Evolutionary conservation across 2,888 invertebrate species (phyloP), one percentile per base, ranked within the genome.

Genomic region (Lepidocyrtinus sp.): DNA sequence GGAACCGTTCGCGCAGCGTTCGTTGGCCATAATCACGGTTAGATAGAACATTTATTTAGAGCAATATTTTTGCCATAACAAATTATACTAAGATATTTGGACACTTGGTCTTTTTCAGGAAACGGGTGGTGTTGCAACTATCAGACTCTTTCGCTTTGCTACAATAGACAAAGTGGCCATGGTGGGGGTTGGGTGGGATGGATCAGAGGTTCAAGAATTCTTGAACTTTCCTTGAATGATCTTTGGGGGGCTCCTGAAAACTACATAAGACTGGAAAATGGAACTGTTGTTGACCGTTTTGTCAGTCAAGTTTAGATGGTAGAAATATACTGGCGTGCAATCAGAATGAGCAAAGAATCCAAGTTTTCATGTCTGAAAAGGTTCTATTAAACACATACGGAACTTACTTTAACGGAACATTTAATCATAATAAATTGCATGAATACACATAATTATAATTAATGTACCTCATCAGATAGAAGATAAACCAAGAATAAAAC

Each of bases 101-200:
- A 12, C 9, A 45, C n/a, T n/a, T n/a, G n/a, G n/a, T 5, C 59
- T 24, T 19, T 62, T 5, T 2, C 26, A 83, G 81, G 82, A 45
- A 84, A 84, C 50, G 84, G 79, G 19, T 84, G 84, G 84, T 84
- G 84, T 46, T 84, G 84, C 72, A 72, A 83, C 65, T 84, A 80
- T 65, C 27, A 64, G 26, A 74, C 46, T 1, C 50, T 84, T 25
- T 59, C 61, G 3, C 36, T 84, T 0, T 84, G 84, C 72, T 84
- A 84, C 67, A 84, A 84, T 50, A 69, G 84, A 0, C 84, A 84
- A 72, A 74, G 81, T 19, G 84, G 84, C 1, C 80, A 84, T 25
- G 84, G 82, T 3, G 82, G 82, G 36, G 82, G 81, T 0, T 84
- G 84, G 84, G 74, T 64, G 0, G 84, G 84, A 0, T 82, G 82